Conservation (phyloP, 2,113 vertebrate species). For the Colaptes auratus region DNA sequence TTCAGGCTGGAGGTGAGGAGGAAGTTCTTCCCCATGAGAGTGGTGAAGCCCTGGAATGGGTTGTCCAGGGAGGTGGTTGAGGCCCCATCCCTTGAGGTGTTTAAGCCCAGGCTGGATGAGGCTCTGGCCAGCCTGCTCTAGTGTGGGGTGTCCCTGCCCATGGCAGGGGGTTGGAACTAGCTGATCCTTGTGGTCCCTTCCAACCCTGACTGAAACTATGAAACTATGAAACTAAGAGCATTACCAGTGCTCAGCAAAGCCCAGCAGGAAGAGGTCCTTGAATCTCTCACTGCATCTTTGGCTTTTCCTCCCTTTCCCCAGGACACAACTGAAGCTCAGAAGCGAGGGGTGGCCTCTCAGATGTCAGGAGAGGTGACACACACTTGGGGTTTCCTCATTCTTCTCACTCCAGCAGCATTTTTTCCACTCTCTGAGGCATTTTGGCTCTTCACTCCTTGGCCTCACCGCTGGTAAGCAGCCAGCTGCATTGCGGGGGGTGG, state of each 20-base stretch:
- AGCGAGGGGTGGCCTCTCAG: neutral
- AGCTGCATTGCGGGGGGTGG: neutral
- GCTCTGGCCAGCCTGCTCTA: too few species aligned
- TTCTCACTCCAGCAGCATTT: neutral
- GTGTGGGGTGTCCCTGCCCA: too few species aligned
- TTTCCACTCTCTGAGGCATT: fast-evolving
- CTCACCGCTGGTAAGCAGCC: neutral
- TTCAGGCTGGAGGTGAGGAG: too few species aligned
- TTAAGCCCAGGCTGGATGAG: too few species aligned
- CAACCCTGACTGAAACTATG: too few species aligned
- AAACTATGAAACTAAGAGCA: too few species aligned
- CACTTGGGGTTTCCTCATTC: neutral
- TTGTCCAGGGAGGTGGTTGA: too few species aligned
- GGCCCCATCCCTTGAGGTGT: too few species aligned
- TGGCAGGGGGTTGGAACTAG: too few species aligned
- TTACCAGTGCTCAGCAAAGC: neutral
- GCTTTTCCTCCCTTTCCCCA: neutral
- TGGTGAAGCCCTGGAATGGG: too few species aligned
- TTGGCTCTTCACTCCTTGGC: neutral
- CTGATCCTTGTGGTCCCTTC: too few species aligned
- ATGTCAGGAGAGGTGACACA: neutral
- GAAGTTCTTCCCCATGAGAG: too few species aligned
- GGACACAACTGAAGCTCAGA: neutral
- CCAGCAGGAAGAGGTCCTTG: fast-evolving
- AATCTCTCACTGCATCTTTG: neutral